Percentiles rank a stretch among this genome's conserved stretches.
Evolutionary conservation across 1,140 invertebrate genomes (phyloP).

Genomic region (Ceratoteleas bidentatus): DNA sequence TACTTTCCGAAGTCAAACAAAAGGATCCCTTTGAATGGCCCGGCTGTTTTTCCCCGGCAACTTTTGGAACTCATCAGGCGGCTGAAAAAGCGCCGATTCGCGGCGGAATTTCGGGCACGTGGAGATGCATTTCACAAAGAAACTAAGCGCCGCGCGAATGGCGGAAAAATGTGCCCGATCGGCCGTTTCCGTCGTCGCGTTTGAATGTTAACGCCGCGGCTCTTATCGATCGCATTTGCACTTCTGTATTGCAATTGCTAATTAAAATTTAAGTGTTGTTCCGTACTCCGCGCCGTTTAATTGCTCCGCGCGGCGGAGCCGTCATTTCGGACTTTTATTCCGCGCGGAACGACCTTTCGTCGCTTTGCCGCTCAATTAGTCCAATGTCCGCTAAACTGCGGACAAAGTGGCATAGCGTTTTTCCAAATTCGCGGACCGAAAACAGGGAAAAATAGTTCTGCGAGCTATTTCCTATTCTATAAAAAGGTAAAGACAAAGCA

Average conservation of each 20-base stretch:
- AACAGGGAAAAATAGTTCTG: neutral
- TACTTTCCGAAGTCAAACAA: too few species aligned
- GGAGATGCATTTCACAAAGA: neutral
- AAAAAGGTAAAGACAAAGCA: too few species aligned
- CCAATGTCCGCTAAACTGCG: constrained; percentile 8
- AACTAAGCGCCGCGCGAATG: neutral
- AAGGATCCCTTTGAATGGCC: too few species aligned
- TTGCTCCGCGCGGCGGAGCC: neutral
- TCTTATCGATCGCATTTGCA: constrained; percentile 39
- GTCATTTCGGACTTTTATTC: constrained; percentile 11
- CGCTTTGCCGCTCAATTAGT: constrained; percentile 31
- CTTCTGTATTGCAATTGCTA: constrained; percentile 26
- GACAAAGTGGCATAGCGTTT: neutral
- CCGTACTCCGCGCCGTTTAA: constrained; percentile 22
- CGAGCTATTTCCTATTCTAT: too few species aligned
- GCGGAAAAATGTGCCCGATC: neutral
- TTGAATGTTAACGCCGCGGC: constrained; percentile 20
- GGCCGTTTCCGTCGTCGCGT: constrained; percentile 3
- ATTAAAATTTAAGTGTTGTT: constrained; percentile 45
- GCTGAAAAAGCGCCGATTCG: too few species aligned
- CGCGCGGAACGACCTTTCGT: constrained; percentile 9
- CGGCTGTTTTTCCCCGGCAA: too few species aligned
- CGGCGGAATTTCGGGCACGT: too few species aligned
- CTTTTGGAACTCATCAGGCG: too few species aligned
- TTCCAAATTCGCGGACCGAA: neutral